These are phyloP conservation scores for Drosophila nikananu DNA, from an alignment of 1,140 invertebrate species.

Conservation along the genomic window DNA sequence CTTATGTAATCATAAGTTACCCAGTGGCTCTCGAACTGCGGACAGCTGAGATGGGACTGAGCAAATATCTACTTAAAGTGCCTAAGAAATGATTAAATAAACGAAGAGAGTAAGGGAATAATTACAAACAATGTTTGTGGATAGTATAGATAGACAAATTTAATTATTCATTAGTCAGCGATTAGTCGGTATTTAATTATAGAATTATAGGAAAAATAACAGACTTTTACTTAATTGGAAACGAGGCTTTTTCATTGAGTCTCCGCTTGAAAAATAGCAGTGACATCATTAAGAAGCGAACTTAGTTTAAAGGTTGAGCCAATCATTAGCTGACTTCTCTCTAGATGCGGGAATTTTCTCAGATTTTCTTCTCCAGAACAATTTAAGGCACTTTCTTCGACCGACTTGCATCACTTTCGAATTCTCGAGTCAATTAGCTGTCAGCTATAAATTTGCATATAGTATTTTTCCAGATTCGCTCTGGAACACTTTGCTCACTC, in stretches of 20 bases:
- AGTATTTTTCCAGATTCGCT: constrained; percentile 6
- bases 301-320: not conserved
- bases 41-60: not conserved
- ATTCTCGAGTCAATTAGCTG: constrained; percentile 13
- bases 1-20: constrained; percentile 61
- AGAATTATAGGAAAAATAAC: constrained; percentile 11
- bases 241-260: not conserved
- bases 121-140: constrained; percentile 6
- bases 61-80: not conserved
- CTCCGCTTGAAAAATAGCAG: constrained; percentile 21
- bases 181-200: constrained; percentile 29
- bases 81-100: not conserved
- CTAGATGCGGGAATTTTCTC: not conserved
- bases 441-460: constrained; percentile 12
- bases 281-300: constrained; percentile 26
- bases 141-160: not conserved
- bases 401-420: constrained; percentile 41
- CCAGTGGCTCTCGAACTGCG: constrained; percentile 13
- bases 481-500: constrained; percentile 21
- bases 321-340: constrained; percentile 1
- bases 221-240: constrained; percentile 16
- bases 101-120: not conserved
- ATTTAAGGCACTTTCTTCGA: constrained; percentile 26
- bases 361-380: not conserved
- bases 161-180: not conserved